Conservation (phyloP, 2,797 vertebrate genomes). For the Delichon dasypus region DNA sequence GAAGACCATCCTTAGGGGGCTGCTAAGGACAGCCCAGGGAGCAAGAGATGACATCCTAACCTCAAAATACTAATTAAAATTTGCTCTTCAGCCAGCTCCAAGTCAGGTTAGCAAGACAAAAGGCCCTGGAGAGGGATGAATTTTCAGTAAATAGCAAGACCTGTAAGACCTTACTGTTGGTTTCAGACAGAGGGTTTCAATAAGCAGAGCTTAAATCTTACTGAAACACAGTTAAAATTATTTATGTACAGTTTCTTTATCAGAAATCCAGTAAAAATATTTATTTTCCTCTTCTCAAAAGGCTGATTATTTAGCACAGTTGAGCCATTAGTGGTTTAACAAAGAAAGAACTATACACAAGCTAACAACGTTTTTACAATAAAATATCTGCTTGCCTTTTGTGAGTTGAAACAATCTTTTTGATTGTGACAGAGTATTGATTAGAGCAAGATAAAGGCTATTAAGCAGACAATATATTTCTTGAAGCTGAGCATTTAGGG, state of each 20-base stretch:
- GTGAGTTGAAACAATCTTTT: background rate
- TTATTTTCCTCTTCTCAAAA: background rate
- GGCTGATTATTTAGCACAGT: background rate
- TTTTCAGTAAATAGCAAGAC: slow-evolving; percentile 17
- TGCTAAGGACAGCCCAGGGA: background rate
- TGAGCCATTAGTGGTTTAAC: background rate
- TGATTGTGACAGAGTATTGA: background rate
- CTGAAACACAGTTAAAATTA: background rate
- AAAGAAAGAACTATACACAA: background rate
- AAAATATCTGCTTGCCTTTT: background rate
- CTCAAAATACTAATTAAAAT: slow-evolving; percentile 60
- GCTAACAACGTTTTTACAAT: slow-evolving; percentile 25
- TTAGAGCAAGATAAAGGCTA: background rate
- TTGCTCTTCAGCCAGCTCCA: slow-evolving; percentile 12
- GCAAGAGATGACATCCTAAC: background rate
- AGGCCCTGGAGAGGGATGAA: background rate
- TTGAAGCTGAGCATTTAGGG: background rate
- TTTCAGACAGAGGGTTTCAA: background rate
- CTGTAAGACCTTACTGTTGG: background rate
- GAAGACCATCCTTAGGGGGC: background rate
- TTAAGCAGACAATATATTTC: background rate
- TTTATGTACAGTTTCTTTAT: background rate
- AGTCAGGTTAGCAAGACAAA: background rate
- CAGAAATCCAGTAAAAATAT: background rate
- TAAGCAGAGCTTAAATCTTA: background rate